Base-by-base conservation (phyloP, 2,888 invertebrate species). In the Drosophila suboccidentalis region DNA sequence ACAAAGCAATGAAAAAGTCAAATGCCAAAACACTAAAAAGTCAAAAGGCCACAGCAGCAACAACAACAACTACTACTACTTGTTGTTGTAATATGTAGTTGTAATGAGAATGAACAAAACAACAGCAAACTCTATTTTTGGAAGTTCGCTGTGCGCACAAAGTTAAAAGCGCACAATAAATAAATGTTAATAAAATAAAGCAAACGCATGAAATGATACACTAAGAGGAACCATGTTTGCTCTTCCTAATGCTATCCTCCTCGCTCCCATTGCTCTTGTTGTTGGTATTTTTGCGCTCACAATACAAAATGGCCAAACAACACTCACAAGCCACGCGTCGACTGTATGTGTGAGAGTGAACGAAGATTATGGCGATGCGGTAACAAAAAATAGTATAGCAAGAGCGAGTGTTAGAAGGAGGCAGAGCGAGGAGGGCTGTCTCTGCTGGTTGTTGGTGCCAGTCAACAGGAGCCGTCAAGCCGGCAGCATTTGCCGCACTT, bases 171-270 rank as follows among this genome's bases (percentile, higher is more conserved):
- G 76, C 71, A 74, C 74, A 78, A 87, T 88, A 83, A 85, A 88
- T 77, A 85, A 88, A 87, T 81, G 79, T 77, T 88, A 88, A 87
- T 81, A 81, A 80, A 79, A 79, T 79, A 80, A 88, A 67, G 70
- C 66, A 79, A 80, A 82, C 83, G 82, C 86, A 73, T 71, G 53
- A 80, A 84, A 82, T 75, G 80, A 80, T 78, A 87, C 73, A 82
- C 50, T 43, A 54, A 74, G 54, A 43, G 22, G 17, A 41, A 17
- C 29, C 53, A 41, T 9, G 34, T 17, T 17, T 34, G 13, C 72
- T 72, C 44, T 60, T 72, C 51, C 73, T 68, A 68, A 77, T 75
- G 62, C 67, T 13, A 44, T 43, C 39, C 32, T 43, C 17, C 11
- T 41, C 36, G 11, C 15, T 53, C 26, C 10, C 41, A 8, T 32